Percentiles rank a stretch among this genome's conserved stretches.
These are phyloP conservation scores for Bujurquina vittata DNA, from an alignment of 2,113 vertebrate species.

Conservation along the genomic window DNA sequence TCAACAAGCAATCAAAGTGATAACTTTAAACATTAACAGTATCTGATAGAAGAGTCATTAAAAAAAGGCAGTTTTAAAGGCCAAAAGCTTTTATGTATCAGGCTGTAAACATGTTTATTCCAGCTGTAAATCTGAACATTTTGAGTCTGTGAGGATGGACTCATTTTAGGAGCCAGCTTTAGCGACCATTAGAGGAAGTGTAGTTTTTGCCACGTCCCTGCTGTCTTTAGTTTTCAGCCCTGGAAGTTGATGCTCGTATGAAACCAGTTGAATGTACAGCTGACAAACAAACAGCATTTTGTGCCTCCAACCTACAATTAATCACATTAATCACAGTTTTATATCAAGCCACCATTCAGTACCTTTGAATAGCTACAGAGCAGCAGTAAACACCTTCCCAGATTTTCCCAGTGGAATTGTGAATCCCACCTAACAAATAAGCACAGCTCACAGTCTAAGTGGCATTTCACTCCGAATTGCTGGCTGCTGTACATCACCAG, in stretches of 20 bases:
- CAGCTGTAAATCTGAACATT: not conserved
- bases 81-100: not conserved
- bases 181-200: not conserved
- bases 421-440: slow-evolving; percentile 13
- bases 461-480: slow-evolving; percentile 41
- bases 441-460: slow-evolving; percentile 20
- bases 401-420: slow-evolving; percentile 8
- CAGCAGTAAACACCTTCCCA: not conserved
- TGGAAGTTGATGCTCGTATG: not conserved
- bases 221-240: not conserved
- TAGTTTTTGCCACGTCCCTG: not conserved
- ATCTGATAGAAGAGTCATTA: fast-evolving
- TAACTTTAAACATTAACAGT: not conserved
- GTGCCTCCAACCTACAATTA: not conserved
- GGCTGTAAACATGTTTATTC: not conserved
- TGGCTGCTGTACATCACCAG: slow-evolving; percentile 46
- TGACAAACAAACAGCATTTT: not conserved
- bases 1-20: not conserved
- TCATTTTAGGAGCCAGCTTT: not conserved
- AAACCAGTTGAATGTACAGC: not conserved
- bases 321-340: not conserved
- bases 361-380: slow-evolving; percentile 5
- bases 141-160: not conserved
- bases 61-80: not conserved
- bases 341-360: not conserved